Percentiles rank a stretch among this genome's conserved stretches.
phyloP scores from a whole-genome alignment of 2,113 vertebrate species.

The Tetraodon nigroviridis region DNA sequence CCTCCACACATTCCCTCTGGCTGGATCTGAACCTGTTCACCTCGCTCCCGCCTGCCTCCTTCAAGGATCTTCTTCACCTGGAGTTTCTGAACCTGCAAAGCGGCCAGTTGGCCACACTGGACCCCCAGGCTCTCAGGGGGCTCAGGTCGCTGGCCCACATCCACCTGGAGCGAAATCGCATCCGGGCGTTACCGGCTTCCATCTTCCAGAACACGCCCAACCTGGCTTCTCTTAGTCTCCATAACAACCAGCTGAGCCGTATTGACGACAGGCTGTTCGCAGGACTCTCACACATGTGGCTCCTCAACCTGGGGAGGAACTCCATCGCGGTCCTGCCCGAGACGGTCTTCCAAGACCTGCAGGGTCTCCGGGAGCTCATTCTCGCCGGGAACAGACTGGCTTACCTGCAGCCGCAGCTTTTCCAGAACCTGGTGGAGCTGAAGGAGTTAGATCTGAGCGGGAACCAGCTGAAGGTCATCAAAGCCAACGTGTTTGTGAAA shows the following conservation, averaged over 20 bases:
- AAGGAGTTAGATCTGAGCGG: slow-evolving; percentile 89
- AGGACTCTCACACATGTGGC: slow-evolving; percentile 88
- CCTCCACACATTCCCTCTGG: slow-evolving; percentile 79
- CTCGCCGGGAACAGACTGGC: slow-evolving; percentile 88
- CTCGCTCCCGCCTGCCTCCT: slow-evolving; percentile 70
- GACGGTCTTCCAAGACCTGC: slow-evolving; percentile 80
- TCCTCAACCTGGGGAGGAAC: slow-evolving; percentile 93
- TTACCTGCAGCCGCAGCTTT: slow-evolving; percentile 90
- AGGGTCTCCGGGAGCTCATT: slow-evolving; percentile 83
- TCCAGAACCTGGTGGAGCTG: slow-evolving; percentile 84
- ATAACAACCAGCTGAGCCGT: slow-evolving; percentile 83
- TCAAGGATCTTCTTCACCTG: slow-evolving; percentile 80
- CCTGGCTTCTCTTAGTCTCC: slow-evolving; percentile 85
- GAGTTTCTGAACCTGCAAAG: slow-evolving; percentile 91
- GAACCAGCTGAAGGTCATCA: slow-evolving; percentile 84
- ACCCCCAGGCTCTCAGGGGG: slow-evolving; percentile 82
- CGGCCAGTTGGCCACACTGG: slow-evolving; percentile 76
- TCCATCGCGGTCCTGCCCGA: slow-evolving; percentile 86
- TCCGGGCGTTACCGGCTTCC: slow-evolving; percentile 74
- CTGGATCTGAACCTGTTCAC: slow-evolving; percentile 87
- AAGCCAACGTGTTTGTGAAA: slow-evolving; percentile 84
- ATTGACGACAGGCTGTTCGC: slow-evolving; percentile 85
- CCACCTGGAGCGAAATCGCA: slow-evolving; percentile 84
- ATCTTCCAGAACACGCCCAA: slow-evolving; percentile 83
- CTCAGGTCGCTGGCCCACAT: slow-evolving; percentile 80